Percentiles rank a stretch among this genome's conserved stretches.
Evolutionary conservation across 2,797 vertebrate genomes (phyloP).

Genomic region (Aulostomus chinensis): DNA sequence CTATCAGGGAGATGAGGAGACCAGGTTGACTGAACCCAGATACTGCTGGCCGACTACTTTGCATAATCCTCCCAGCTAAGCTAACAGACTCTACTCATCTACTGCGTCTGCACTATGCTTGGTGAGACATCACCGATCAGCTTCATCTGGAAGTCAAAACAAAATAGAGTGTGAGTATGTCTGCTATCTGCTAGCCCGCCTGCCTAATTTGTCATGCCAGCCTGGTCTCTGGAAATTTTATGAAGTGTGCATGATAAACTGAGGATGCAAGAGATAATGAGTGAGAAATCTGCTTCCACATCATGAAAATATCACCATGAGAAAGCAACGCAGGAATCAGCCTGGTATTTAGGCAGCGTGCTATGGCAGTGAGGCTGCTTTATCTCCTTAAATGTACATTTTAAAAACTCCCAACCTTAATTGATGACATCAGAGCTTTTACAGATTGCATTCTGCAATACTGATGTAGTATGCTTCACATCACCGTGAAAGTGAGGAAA

Average conservation of each 20-base stretch:
- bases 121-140: slow-evolving; percentile 35
- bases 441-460: background rate
- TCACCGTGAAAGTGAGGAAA: too few species aligned
- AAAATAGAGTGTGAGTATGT: slow-evolving; percentile 41
- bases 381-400: background rate
- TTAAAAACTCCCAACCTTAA: background rate
- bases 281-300: slow-evolving; percentile 1
- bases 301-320: background rate
- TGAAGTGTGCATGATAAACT: slow-evolving; percentile 41
- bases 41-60: slow-evolving; percentile 70
- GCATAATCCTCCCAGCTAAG: slow-evolving; percentile 45
- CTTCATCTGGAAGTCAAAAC: slow-evolving; percentile 58
- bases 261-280: background rate
- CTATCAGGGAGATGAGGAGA: slow-evolving; percentile 89
- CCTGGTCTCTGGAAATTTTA: slow-evolving; percentile 44
- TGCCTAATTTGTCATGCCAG: slow-evolving; percentile 35
- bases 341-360: background rate
- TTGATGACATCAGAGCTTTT: slow-evolving; percentile 11
- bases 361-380: background rate
- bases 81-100: slow-evolving; percentile 42
- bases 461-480: background rate
- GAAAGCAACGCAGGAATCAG: slow-evolving; percentile 1
- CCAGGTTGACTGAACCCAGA: slow-evolving; percentile 89
- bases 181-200: slow-evolving; percentile 31
- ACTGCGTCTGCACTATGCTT: slow-evolving; percentile 57